phyloP scores from a whole-genome alignment of 2,888 invertebrate genomes.

The Sesia apiformis region DNA sequence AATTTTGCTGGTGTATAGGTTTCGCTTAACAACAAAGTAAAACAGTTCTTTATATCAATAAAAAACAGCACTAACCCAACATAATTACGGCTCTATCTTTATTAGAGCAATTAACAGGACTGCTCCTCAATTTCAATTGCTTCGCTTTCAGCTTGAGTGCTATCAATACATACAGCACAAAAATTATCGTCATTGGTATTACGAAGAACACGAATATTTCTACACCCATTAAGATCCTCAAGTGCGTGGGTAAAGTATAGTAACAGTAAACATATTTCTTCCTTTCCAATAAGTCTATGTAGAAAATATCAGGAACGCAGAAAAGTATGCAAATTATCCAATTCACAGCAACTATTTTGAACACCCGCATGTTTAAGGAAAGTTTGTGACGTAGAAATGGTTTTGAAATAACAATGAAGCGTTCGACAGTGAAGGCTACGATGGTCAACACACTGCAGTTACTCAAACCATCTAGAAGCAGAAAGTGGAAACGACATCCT shows the following conservation, averaged over 20 bases:
- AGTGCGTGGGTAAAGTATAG: constrained; percentile 30
- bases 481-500: constrained; percentile 82
- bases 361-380: constrained; percentile 84
- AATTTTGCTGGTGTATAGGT: neutral
- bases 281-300: constrained; percentile 42
- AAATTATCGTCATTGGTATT: constrained; percentile 87
- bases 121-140: constrained; percentile 66
- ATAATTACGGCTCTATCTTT: constrained; percentile 81
- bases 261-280: constrained; percentile 52
- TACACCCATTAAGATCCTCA: constrained; percentile 53
- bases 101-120: constrained; percentile 49
- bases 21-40: neutral
- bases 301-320: constrained; percentile 78
- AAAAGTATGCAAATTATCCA: constrained; percentile 84
- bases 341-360: constrained; percentile 79
- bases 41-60: neutral
- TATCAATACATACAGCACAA: constrained; percentile 85
- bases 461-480: constrained; percentile 86
- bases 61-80: constrained; percentile 79
- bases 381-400: constrained; percentile 87
- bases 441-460: constrained; percentile 89
- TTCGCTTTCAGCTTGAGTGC: constrained; percentile 79
- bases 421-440: constrained; percentile 89
- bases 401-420: constrained; percentile 89
- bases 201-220: constrained; percentile 88